These are phyloP conservation scores for Drosophila prosaltans DNA, from an alignment of 1,140 invertebrate species.

Conservation along the genomic window DNA sequence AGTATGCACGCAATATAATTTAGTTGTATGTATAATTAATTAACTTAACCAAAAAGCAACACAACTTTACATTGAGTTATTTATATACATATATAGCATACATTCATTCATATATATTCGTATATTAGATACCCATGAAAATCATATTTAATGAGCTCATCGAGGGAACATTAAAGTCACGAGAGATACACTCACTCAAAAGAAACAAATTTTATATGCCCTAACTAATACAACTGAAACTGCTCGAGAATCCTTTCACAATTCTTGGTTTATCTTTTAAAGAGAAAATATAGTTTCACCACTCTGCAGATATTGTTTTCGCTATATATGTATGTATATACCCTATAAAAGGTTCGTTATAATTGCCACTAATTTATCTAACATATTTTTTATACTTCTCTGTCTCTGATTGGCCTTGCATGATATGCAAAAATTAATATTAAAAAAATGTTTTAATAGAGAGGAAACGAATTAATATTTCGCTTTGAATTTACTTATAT, in stretches of 20 bases:
- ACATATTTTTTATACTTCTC: not conserved
- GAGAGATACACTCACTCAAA: not conserved
- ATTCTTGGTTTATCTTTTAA: too few species aligned
- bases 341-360: conserved; percentile 20
- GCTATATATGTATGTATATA: not conserved
- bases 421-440: conserved; percentile 45
- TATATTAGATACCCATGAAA: conserved; percentile 27
- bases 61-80: conserved; percentile 1
- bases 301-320: too few species aligned
- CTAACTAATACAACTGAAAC: not conserved
- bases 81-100: conserved; percentile 29
- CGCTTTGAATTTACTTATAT: conserved; percentile 7
- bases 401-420: conserved; percentile 26
- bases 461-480: conserved; percentile 36
- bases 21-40: conserved; percentile 18
- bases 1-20: conserved; percentile 22
- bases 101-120: too few species aligned
- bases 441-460: not conserved
- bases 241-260: too few species aligned
- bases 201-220: not conserved
- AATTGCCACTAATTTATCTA: conserved; percentile 30
- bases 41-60: conserved; percentile 3
- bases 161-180: conserved; percentile 21
- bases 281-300: too few species aligned
- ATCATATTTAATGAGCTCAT: conserved; percentile 67